Evolutionary conservation across 2,888 invertebrate genomes (phyloP).

Genomic region (Trichopria drosophilae): DNA sequence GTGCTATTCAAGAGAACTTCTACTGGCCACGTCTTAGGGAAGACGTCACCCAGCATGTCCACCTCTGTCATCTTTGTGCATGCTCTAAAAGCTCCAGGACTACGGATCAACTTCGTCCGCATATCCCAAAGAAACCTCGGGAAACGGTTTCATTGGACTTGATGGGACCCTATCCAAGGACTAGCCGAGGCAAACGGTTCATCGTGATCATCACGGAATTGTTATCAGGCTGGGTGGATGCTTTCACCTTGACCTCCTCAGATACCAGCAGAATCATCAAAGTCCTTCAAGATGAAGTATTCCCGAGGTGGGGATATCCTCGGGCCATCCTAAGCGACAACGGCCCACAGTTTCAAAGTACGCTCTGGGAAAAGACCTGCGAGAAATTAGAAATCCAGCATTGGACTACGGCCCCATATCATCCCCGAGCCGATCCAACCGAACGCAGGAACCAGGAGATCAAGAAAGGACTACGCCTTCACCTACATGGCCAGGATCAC

Average conservation of each 20-base stretch:
- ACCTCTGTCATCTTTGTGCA: background rate
- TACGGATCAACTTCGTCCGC: conserved; percentile 10
- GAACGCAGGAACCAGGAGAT: too few relatives aligned
- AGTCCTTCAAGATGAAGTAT: conserved; percentile 15
- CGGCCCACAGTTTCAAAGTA: too few relatives aligned
- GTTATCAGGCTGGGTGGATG: conserved; percentile 39
- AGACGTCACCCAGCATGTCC: too few relatives aligned
- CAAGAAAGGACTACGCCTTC: too few relatives aligned
- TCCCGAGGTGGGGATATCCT: conserved; percentile 14
- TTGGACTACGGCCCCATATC: too few relatives aligned
- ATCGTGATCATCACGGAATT: conserved; percentile 35
- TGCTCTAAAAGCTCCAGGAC: background rate
- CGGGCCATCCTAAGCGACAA: conserved; percentile 24
- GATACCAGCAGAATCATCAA: too few relatives aligned
- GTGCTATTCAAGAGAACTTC: background rate
- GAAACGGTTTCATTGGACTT: too few relatives aligned
- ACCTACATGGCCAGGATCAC: too few relatives aligned
- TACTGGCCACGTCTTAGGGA: background rate
- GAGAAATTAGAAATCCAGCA: too few relatives aligned
- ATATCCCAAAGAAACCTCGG: conserved; percentile 20
- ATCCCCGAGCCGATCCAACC: too few relatives aligned
- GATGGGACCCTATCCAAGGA: conserved; percentile 20
- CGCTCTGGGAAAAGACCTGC: too few relatives aligned
- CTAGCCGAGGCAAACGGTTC: conserved; percentile 13
- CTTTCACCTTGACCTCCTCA: conserved; percentile 23